Conservation (phyloP, 2,113 vertebrate species). For the Hiodon alosoides region DNA sequence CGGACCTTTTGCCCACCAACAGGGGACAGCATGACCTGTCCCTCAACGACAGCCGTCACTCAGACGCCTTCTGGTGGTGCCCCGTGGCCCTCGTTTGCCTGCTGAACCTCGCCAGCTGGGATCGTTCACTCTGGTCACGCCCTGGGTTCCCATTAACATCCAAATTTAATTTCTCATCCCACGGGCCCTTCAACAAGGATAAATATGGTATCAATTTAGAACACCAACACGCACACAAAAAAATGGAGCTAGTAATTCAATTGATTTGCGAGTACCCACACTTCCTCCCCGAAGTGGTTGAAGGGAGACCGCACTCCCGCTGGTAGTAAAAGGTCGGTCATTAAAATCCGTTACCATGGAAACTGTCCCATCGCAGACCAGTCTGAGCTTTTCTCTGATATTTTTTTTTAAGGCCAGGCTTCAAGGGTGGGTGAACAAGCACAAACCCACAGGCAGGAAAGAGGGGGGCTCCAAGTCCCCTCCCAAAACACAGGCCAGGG, state of each 20-base stretch:
- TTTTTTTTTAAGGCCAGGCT: conserved; percentile 3
- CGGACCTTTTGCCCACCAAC: not conserved
- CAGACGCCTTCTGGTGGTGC: not conserved
- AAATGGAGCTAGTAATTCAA: not conserved
- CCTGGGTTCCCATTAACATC: not conserved
- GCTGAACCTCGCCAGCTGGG: not conserved
- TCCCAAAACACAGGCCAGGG: not conserved
- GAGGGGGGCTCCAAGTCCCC: not conserved
- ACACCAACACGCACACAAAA: not conserved
- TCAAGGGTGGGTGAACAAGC: not conserved
- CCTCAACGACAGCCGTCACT: not conserved
- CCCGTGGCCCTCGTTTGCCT: not conserved
- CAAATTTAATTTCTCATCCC: conserved; percentile 20
- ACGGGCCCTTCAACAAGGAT: not conserved
- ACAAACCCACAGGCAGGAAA: not conserved
- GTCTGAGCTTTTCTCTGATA: not conserved
- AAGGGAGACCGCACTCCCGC: conserved; percentile 7
- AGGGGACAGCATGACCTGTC: not conserved
- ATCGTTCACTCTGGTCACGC: not conserved
- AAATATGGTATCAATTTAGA: conserved; percentile 13
- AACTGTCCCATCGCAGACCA: not conserved
- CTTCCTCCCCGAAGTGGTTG: not conserved
- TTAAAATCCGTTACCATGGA: conserved; percentile 15
- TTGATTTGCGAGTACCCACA: conserved; percentile 10
- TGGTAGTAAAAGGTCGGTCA: conserved; percentile 10